Evolutionary conservation across 2,888 invertebrate genomes (phyloP), one percentile per base, ranked within the genome.

Genomic region (Drosophila algonquin): DNA sequence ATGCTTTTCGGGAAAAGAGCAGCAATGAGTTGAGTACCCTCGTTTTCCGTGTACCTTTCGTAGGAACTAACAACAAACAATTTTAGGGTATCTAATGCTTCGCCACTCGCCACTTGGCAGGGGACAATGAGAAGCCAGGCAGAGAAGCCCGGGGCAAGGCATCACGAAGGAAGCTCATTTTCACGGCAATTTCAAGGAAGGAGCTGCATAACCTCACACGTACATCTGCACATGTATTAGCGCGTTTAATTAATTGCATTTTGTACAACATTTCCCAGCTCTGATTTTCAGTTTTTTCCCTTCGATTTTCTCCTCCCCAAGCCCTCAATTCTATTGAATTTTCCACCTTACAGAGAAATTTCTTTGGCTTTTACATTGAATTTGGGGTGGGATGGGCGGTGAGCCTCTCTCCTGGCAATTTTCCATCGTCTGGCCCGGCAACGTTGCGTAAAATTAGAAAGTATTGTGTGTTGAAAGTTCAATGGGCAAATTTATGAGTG

Each of bases 181-280:
- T 79, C 81, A 79, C 81, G 68, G 74, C 65, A 75, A 77, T 79
- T 80, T 78, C 57, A 58, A 56, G 35, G 55, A 44, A 54, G 55
- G n/a, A 16, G 44, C 52, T 9, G 12, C 53, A 48, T 59, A 46
- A 54, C 52, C n/a, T n/a, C 62, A 64, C 61, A 68, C 55, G 40
- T 56, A 57, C 61, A 55, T 46, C 9, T 54, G 35, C 50, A n/a
- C n/a, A 21, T 67, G n/a, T 67, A 44, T 78, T 72, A 77, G 73
- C 54, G 73, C 65, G 75, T 86, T 88, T 83, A 88, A 88, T 85
- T 85, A 88, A 85, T 85, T 88, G 83, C 77, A 85, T 88, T 86
- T 85, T 67, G 67, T 73, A 70, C 75, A 55, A 61, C 70, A 79
- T 75, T 81, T 79, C 63, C 40, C 60, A 58, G 65, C 54, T 65